Percentiles rank a stretch among this genome's conserved stretches.
phyloP scores from a whole-genome alignment of 2,113 vertebrate genomes.

The Hipposideros armiger region DNA sequence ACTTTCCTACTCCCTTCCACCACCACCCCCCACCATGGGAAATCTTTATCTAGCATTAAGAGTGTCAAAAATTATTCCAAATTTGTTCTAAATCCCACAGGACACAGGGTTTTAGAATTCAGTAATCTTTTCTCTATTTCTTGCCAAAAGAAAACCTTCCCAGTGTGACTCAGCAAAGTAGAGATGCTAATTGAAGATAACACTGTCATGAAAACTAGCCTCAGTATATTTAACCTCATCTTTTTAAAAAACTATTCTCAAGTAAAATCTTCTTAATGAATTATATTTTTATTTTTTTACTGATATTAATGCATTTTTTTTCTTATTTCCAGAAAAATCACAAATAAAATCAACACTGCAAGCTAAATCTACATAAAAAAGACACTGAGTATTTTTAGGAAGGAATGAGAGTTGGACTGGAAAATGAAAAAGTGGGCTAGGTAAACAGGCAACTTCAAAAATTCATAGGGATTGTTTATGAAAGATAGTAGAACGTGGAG shows the following conservation, averaged over 20 bases:
- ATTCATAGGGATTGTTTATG: not conserved
- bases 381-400: not conserved
- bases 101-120: not conserved
- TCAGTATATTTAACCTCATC: not conserved
- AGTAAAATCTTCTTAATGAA: not conserved
- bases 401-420: not conserved
- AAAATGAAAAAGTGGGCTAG: not conserved
- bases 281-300: not conserved
- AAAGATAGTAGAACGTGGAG: not conserved
- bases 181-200: not conserved
- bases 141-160: not conserved
- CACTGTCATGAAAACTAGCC: not conserved
- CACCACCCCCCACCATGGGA: fast-evolving
- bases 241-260: not conserved
- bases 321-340: constrained; percentile 10
- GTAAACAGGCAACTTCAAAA: not conserved
- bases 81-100: not conserved
- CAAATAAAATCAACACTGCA: not conserved
- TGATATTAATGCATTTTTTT: not conserved
- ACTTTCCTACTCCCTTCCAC: fast-evolving
- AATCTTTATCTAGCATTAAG: not conserved
- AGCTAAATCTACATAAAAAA: not conserved
- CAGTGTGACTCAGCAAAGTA: not conserved
- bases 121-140: not conserved
- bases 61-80: not conserved